Evolutionary conservation across 2,888 invertebrate species (phyloP), one percentile per base, ranked within the genome.

Genomic region (Trichacis sp.): DNA sequence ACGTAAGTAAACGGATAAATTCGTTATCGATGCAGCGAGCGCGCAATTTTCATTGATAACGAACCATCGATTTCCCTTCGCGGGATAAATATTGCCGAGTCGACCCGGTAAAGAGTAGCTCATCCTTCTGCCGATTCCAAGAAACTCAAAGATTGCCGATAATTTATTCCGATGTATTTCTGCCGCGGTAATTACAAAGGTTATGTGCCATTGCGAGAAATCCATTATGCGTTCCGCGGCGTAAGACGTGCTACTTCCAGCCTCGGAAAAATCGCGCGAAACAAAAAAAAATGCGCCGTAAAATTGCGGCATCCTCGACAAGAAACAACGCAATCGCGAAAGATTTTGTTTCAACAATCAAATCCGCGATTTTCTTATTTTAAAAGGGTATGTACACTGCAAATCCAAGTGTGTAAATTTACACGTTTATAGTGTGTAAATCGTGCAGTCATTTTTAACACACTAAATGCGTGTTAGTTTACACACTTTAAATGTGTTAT

Each of bases 121-220:
- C 38, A 38, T 38, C 38, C 38, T 38, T 3, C 12, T 11, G 38
- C 12, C 11, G 45, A 5, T 45, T 45, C 45, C 45, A 20, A 45
- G 45, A 45, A 45, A 9, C 45, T 45, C 20, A 18, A 45, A 45
- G 45, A 45, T 45, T 12, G 45, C 20, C 20, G 20, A 45, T 45
- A 45, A 45, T 19, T 45, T 45, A 45, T 45, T 3, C 20, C 20
- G 11, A 45, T 20, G 19, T 45, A 18, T 45, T 45, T 45, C 11
- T 18, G n/a, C 45, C 45, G n/a, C 19, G 45, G 20, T 20, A 45
- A 45, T 45, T 45, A 45, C 45, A 45, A 45, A 45, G 45, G 45
- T 45, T 45, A 45, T 19, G 45, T 45, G 20, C n/a, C 20, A 19
- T 45, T 45, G 20, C 20, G 19, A 45, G 45, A 45, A 45, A 45